A percentile compares a stretch with the other conserved stretches of the same genome.
Conservation (phyloP, 2,113 vertebrate genomes). For the Picathartes gymnocephalus region DNA sequence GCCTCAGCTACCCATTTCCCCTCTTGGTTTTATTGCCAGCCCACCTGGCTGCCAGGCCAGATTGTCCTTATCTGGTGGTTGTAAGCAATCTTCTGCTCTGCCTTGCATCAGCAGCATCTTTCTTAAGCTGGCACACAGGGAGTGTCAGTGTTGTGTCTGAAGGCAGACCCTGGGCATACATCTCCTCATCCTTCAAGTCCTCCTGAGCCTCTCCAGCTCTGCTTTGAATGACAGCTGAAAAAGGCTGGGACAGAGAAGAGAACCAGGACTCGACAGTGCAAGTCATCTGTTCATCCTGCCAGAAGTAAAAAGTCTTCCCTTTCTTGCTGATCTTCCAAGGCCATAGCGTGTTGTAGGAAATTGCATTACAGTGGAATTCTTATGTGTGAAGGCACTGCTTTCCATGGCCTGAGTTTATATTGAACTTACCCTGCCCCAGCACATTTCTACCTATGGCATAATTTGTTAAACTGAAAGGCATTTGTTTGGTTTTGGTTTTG, state of each 20-base stretch:
- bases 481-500: slow-evolving; percentile 41
- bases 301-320: background rate
- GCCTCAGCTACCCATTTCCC: background rate
- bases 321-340: background rate
- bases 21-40: background rate
- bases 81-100: background rate
- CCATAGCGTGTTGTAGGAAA: background rate
- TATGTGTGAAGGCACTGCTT: background rate
- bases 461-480: slow-evolving; percentile 19
- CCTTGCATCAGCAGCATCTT: background rate
- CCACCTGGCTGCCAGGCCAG: background rate
- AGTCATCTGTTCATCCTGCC: background rate
- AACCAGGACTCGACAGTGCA: background rate
- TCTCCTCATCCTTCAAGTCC: background rate
- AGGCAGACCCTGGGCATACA: background rate
- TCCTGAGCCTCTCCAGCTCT: background rate
- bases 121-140: background rate
- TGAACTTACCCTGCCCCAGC: background rate
- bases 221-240: background rate
- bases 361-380: background rate
- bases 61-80: background rate
- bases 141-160: background rate
- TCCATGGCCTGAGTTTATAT: background rate
- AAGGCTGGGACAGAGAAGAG: slow-evolving; percentile 18
- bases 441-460: background rate